Evolutionary conservation across 1,140 invertebrate genomes (phyloP).

Genomic region (Drosophila baimaii): DNA sequence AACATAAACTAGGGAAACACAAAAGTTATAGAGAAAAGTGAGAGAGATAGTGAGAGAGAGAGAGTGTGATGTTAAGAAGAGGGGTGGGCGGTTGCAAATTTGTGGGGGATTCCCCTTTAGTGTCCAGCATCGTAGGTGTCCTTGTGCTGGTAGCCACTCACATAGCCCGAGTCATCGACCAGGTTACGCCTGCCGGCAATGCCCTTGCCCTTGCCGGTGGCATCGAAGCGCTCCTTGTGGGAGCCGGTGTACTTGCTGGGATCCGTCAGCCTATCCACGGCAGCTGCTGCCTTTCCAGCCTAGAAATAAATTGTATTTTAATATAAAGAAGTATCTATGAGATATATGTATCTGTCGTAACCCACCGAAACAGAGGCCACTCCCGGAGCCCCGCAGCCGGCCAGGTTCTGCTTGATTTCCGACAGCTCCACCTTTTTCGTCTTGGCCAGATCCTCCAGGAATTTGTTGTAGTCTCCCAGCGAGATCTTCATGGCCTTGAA

Average conservation of each 20-base stretch:
- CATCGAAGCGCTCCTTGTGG: slow-evolving; percentile 94
- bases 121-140: slow-evolving; percentile 88
- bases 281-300: slow-evolving; percentile 88
- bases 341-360: slow-evolving; percentile 1
- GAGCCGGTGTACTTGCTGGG: slow-evolving; percentile 95
- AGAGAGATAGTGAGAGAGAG: neutral
- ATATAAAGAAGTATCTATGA: rapidly evolving
- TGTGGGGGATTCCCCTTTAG: slow-evolving; percentile 66
- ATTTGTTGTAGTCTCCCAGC: slow-evolving; percentile 91
- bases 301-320: slow-evolving; percentile 42
- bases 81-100: slow-evolving; percentile 1
- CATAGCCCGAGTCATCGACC: slow-evolving; percentile 92
- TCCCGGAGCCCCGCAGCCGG: slow-evolving; percentile 90
- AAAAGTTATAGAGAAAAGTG: slow-evolving; percentile 16
- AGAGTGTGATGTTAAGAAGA: slow-evolving; percentile 17
- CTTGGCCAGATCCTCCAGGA: slow-evolving; percentile 92
- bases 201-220: slow-evolving; percentile 94
- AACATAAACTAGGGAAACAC: slow-evolving; percentile 52
- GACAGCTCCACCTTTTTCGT: slow-evolving; percentile 90
- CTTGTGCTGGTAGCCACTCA: slow-evolving; percentile 95
- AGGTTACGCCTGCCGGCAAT: slow-evolving; percentile 93
- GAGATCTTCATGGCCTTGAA: slow-evolving; percentile 91
- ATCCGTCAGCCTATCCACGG: slow-evolving; percentile 95
- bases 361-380: slow-evolving; percentile 85
- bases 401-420: slow-evolving; percentile 91